Percentiles rank a stretch among this genome's conserved stretches.
phyloP scores from a whole-genome alignment of 1,140 invertebrate genomes.

The Sminthurides bifidus region DNA sequence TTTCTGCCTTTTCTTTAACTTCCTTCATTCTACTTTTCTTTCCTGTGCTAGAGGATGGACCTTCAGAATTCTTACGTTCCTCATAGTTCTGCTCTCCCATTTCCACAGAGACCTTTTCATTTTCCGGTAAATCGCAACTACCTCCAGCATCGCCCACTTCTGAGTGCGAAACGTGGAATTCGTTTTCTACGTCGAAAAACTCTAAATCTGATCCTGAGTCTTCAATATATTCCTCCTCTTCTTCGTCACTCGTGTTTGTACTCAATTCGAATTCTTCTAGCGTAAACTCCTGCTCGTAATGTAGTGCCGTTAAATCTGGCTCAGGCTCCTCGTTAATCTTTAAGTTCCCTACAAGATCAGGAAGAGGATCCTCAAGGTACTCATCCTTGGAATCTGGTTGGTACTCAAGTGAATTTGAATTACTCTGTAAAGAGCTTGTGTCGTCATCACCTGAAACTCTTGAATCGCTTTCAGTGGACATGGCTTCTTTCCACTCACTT shows the following conservation, averaged over 20 bases:
- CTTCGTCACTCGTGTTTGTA: constrained; percentile 23
- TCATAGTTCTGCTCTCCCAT: constrained; percentile 15
- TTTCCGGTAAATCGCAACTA: constrained; percentile 20
- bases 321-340: constrained; percentile 23
- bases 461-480: too few species aligned
- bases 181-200: constrained; percentile 29
- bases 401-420: background rate
- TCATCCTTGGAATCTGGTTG: constrained; percentile 24
- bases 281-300: constrained; percentile 26
- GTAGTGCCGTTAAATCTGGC: constrained; percentile 23
- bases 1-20: constrained; percentile 22
- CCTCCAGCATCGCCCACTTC: background rate
- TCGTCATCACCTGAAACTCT: too few species aligned
- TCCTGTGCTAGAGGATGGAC: constrained; percentile 6
- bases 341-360: constrained; percentile 30
- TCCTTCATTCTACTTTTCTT: constrained; percentile 3
- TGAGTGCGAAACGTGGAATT: background rate
- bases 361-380: constrained; percentile 31
- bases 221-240: constrained; percentile 9
- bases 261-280: constrained; percentile 32
- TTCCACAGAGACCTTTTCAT: constrained; percentile 31
- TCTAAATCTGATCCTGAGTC: constrained; percentile 25
- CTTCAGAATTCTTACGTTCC: constrained; percentile 8
- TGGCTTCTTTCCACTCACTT: too few species aligned
- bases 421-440: background rate